Base-by-base conservation (phyloP, 1,140 invertebrate genomes). In the Drosophila pachea region DNA sequence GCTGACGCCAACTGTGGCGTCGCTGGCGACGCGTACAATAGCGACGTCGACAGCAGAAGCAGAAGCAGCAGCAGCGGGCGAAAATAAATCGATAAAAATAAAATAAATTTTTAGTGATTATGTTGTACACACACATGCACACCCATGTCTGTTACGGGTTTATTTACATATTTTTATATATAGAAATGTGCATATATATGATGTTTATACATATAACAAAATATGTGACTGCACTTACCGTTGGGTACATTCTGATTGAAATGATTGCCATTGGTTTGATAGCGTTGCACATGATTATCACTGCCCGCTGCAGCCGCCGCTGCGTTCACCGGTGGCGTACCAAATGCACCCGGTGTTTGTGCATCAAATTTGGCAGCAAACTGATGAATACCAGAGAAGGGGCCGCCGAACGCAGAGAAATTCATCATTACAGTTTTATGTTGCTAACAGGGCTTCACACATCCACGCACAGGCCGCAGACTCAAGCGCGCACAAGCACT, bases 341-440 rank as follows among this genome's bases (percentile, higher is more conserved):
- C 76, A 65, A 89, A 89, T 53, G 88, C 82, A 45, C 88, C 88
- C 53, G 87, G 82, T 68, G 87, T 78, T 74, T 86, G 74, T 66
- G 88, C 86, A 69, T 89, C 88, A 73, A 89, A 89, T 86, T 89
- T 89, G 73, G 88, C 88, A 58, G 88, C 88, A 81, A 89, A 89
- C 68, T 88, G 88, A 74, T 89, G 88, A 59, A 89, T 89, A 64
- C 88, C 88, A 60, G 88, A 88, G 68, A 89, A 89, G 35, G 88
- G 88, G 54, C 88, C 88, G 58, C 88, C 88, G 62, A 89, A 89
- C 69, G 88, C 88, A 33, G 88, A 89, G 81, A 89, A 89, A 88
- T 89, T 89, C 88, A 89, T 89, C 87, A 88, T 88, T 63, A 68
- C 79, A 83, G 68, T 71, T 71, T 75, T 68, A 64, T 62, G 40